Base-by-base conservation (phyloP, 2,797 vertebrate species). In the Danio aesculapii region DNA sequence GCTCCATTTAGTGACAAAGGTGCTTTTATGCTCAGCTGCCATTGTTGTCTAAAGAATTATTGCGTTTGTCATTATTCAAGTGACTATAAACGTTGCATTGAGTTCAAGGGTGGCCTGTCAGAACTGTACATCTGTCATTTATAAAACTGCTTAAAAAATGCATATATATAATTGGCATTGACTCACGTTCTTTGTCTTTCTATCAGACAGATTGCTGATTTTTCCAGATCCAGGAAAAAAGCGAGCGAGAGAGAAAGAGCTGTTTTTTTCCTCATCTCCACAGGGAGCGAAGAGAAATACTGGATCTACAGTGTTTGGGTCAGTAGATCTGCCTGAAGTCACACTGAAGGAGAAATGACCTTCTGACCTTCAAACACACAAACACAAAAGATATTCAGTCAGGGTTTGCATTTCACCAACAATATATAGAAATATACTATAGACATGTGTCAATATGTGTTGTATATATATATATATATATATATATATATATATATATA, bases 291-390 rank as follows among this genome's bases (percentile, higher is more conserved):
- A 53, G 61, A 69, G 75, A 83, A 84, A 73, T 82, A 81, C 87
- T 80, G 85, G 86, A 79, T 84, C 82, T 79, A 41, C 81, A 53
- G 77, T 84, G 84, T 86, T 81, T 78, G 83, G 87, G 82, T 89
- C 87, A 89, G 82, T 84, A 81, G 81, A 72, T 81, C 75, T 70
- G 82, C 75, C 83, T 88, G 85, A 86, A 89, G 77, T 86, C 80
- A 87, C 81, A 59, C 81, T 84, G 86, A 86, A 79, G 75, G 85
- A 86, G 72, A 85, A 78, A 72, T 86, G 84, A 82, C 68, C 85
- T 68, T 74, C 67, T 70, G 57, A 77, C 76, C 82, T 75, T 64
- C 63, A 72, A 75, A 78, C 58, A 79, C 68, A 57, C 59, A 74
- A 55, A 62, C 82, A 76, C 80, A 82, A 67, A 62, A 72, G 17